Conservation (phyloP, 2,888 invertebrate genomes). For the Palloptera scutellata region DNA sequence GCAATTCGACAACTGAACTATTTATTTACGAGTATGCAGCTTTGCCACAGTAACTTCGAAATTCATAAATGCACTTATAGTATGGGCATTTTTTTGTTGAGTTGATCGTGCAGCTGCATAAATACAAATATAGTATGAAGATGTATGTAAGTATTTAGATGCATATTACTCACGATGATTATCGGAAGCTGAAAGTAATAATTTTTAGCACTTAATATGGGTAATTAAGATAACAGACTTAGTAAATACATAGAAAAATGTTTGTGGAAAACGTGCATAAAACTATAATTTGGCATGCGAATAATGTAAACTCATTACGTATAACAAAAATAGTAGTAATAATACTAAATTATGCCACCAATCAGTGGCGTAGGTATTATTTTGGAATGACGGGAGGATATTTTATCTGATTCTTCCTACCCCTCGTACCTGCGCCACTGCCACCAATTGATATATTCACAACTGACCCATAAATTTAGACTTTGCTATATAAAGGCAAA, state of each 20-base stretch:
- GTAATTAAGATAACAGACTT: neutral
- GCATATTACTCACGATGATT: neutral
- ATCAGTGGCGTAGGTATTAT: too few species aligned
- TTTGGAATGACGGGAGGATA: too few species aligned
- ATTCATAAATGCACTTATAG: neutral
- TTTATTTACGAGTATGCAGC: too few species aligned
- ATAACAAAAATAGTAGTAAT: neutral
- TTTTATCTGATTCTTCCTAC: too few species aligned
- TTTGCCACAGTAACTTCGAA: too few species aligned
- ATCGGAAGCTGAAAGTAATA: neutral
- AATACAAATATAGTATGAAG: constrained; percentile 35
- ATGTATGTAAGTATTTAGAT: neutral
- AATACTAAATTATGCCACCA: neutral
- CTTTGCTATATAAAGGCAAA: neutral
- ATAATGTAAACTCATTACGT: neutral
- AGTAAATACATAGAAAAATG: neutral
- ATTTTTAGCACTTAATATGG: neutral
- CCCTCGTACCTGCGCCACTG: too few species aligned
- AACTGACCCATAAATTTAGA: too few species aligned
- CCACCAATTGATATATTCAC: neutral
- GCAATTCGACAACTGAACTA: too few species aligned
- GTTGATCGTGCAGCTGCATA: constrained; percentile 54
- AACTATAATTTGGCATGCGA: neutral
- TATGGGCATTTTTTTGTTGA: neutral
- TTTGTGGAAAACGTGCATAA: constrained; percentile 2